A percentile compares a stretch with the other conserved stretches of the same genome.
phyloP scores from a whole-genome alignment of 2,888 invertebrate genomes.

The Caenorhabditis sulstoni region DNA sequence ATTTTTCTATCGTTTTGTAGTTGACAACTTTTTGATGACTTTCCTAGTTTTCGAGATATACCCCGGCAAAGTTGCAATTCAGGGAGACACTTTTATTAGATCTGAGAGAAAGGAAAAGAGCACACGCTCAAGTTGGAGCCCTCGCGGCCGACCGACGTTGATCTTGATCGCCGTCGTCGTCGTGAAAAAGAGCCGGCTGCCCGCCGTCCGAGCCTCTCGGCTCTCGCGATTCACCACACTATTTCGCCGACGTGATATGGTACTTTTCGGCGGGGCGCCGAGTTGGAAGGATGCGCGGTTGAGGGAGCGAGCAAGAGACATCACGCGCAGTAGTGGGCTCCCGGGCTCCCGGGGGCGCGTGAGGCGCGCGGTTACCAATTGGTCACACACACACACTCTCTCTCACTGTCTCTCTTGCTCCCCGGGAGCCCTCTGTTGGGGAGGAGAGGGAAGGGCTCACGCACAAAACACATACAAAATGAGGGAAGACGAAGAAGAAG shows the following conservation, averaged over 20 bases:
- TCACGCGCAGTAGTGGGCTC: too few species aligned
- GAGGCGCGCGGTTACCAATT: constrained; percentile 50
- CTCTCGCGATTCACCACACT: not conserved
- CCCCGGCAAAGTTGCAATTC: too few species aligned
- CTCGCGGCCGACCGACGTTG: too few species aligned
- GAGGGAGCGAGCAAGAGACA: not conserved
- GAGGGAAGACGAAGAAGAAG: not conserved
- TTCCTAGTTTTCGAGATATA: too few species aligned
- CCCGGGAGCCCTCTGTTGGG: constrained; percentile 8
- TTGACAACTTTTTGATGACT: too few species aligned
- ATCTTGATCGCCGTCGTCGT: not conserved
- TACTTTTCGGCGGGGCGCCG: constrained; percentile 26
- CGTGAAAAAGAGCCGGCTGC: not conserved
- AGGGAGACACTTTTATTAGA: too few species aligned
- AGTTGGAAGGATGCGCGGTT: constrained; percentile 12
- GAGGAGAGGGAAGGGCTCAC: not conserved
- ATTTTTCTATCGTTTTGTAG: too few species aligned
- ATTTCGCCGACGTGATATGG: constrained; percentile 42
- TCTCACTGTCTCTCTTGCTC: constrained; percentile 1
- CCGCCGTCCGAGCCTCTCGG: not conserved
- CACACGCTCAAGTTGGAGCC: too few species aligned
- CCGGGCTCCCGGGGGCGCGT: constrained; percentile 22
- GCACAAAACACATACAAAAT: constrained; percentile 13
- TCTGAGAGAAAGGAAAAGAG: too few species aligned
- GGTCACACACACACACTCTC: constrained; percentile 40